phyloP scores from a whole-genome alignment of 2,888 invertebrate genomes.

The Nemotelus pantherinus region DNA sequence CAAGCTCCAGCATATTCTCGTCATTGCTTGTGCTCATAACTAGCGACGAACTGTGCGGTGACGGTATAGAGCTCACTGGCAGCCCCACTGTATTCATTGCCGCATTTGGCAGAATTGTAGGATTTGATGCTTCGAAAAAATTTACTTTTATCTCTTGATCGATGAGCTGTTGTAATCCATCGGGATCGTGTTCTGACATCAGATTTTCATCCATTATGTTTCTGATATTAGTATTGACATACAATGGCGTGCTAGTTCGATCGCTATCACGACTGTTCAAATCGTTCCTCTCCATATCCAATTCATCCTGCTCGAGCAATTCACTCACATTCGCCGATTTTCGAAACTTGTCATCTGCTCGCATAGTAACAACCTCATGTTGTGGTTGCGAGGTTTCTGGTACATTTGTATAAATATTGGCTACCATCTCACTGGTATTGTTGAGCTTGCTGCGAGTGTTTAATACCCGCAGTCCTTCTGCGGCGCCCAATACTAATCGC shows the following conservation, averaged over 20 bases:
- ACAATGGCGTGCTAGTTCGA: constrained; percentile 59
- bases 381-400: constrained; percentile 72
- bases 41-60: constrained; percentile 6
- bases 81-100: constrained; percentile 63
- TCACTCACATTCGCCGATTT: constrained; percentile 57
- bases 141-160: neutral
- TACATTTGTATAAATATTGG: constrained; percentile 73
- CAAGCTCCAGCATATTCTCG: constrained; percentile 55
- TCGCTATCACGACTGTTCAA: constrained; percentile 57
- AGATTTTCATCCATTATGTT: constrained; percentile 50
- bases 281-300: constrained; percentile 56
- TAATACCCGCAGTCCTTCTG: constrained; percentile 59
- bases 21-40: constrained; percentile 51
- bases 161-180: neutral
- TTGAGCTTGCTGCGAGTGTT: constrained; percentile 60
- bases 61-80: constrained; percentile 48
- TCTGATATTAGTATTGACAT: constrained; percentile 59
- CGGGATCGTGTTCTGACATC: constrained; percentile 8
- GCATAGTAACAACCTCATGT: constrained; percentile 66
- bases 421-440: constrained; percentile 61
- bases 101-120: constrained; percentile 51
- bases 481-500: constrained; percentile 63
- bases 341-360: constrained; percentile 58
- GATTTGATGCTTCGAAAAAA: constrained; percentile 12
- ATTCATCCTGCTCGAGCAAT: constrained; percentile 60